These are phyloP conservation scores for Protonibea diacanthus DNA, from an alignment of 2,797 vertebrate species.

Conservation along the genomic window DNA sequence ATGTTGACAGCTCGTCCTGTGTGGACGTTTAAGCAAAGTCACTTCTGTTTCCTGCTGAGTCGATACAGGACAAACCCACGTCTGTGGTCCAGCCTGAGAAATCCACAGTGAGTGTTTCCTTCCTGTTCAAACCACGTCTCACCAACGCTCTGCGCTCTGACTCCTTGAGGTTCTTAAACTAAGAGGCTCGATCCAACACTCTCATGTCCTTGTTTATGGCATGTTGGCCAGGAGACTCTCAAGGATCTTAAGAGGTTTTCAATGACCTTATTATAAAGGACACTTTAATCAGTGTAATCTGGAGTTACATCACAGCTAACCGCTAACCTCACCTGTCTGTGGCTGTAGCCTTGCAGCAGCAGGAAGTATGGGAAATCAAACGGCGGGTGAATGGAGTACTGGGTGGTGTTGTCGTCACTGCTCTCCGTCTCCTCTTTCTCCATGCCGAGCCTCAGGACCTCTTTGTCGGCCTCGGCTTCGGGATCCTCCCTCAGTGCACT, in stretches of 20 bases:
- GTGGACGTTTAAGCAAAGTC: slow-evolving; percentile 9
- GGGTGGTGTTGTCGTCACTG: slow-evolving; percentile 85
- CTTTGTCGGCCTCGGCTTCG: slow-evolving; percentile 82
- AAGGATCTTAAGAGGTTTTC: slow-evolving; percentile 16
- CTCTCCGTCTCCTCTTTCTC: slow-evolving; percentile 89
- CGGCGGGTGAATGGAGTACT: slow-evolving; percentile 86
- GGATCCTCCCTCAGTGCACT: slow-evolving; percentile 73
- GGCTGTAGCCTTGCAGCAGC: slow-evolving; percentile 85
- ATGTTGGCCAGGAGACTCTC: slow-evolving; percentile 13
- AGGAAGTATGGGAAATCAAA: slow-evolving; percentile 88
- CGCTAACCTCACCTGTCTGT: slow-evolving; percentile 81
- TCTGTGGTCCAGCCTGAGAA: background rate
- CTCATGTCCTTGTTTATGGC: slow-evolving; percentile 37
- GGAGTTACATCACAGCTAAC: too few species aligned
- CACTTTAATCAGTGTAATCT: background rate
- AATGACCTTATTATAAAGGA: background rate
- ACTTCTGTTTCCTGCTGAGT: slow-evolving; percentile 10
- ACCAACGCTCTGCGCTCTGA: slow-evolving; percentile 31
- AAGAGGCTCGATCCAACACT: slow-evolving; percentile 44
- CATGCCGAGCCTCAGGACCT: slow-evolving; percentile 74
- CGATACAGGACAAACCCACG: background rate
- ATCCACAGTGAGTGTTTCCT: slow-evolving; percentile 8
- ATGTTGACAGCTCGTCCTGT: slow-evolving; percentile 36
- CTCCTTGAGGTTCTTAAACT: slow-evolving; percentile 46
- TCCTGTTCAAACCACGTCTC: background rate